Conservation (phyloP, 92 coral and sea anemone species). For the Epizoanthus illoricatus region DNA sequence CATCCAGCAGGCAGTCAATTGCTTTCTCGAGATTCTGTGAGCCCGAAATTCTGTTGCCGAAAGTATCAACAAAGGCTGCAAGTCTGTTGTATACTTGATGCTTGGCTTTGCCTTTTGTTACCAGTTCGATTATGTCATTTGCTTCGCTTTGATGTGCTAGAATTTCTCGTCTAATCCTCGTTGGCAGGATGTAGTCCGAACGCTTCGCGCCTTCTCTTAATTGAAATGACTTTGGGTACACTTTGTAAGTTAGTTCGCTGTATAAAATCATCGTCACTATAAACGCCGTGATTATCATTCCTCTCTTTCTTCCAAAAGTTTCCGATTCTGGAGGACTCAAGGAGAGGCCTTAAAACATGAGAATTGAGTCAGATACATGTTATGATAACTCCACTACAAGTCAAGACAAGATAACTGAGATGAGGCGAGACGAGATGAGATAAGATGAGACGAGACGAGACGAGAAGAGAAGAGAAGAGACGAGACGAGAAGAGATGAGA, state of each 20-base stretch:
- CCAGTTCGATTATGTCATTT: conserved; percentile 63
- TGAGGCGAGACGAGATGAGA: too few species aligned
- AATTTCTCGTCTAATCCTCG: conserved; percentile 47
- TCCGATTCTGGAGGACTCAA: too few species aligned
- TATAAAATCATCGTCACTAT: background rate
- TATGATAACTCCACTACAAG: too few species aligned
- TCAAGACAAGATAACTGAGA: too few species aligned
- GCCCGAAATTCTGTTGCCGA: conserved; percentile 81
- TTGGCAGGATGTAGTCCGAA: background rate
- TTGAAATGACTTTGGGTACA: background rate
- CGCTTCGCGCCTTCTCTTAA: background rate
- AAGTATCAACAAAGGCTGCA: conserved; percentile 82
- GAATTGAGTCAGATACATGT: too few species aligned
- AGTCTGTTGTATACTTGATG: conserved; percentile 85
- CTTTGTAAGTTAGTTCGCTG: background rate
- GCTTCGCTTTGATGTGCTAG: conserved; percentile 54
- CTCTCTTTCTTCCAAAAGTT: too few species aligned
- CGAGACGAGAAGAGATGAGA: too few species aligned
- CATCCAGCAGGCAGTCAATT: conserved; percentile 79
- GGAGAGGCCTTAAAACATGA: too few species aligned
- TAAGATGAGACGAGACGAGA: too few species aligned
- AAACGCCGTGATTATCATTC: background rate
- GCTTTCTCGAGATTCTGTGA: conserved; percentile 81
- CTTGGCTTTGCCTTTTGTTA: conserved; percentile 76
- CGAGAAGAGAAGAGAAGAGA: too few species aligned